Base-by-base conservation (phyloP, 1,140 invertebrate genomes). In the Lepidotrigona ventralis region DNA sequence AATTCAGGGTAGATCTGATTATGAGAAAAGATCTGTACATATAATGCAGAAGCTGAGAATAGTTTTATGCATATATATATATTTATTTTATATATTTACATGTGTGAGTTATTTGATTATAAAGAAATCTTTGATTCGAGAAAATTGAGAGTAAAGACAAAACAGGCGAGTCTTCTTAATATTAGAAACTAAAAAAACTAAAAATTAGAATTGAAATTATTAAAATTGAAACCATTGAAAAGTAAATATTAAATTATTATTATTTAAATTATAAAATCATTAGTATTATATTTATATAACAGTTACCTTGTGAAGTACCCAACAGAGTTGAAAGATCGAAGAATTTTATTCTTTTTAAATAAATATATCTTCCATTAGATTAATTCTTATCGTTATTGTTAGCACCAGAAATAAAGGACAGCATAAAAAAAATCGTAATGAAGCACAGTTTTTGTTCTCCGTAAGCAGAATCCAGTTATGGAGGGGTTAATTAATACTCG, bases 401-500 rank as follows among this genome's bases (percentile, higher is more conserved):
- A n/a, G 21, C 14, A 60, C 2, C 58, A 3, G 12, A 60, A 23
- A 12, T 60, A 14, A 60, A 60, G 23, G 58, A 60, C 2, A 8
- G 60, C n/a, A 1, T 2, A 63, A 17, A n/a, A 17, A n/a, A 8
- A 17, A 64, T 64, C 63, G 63, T 17, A 64, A 26, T 8, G 63
- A 26, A 64, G n/a, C 63, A 21, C 17, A 66, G 64, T 21, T 21
- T 33, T 19, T 33, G 17, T 66, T 66, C 29, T 33, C 21, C 15
- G 1, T 29, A 19, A 64, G 63, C 15, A 64, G 19, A 66, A 33
- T 39, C 15, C 26, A 26, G 17, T 66, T 33, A 33, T 66, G 29
- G 17, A 66, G n/a, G n/a, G 63, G 19, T 33, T 14, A 51, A 77
- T 77, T 77, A 51, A n/a, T 53, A 76, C 58, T 21, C 74, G 58